A percentile compares a stretch with the other conserved stretches of the same genome.
These are phyloP conservation scores for Hypanus sabinus DNA, from an alignment of 2,113 vertebrate genomes.

Conservation along the genomic window DNA sequence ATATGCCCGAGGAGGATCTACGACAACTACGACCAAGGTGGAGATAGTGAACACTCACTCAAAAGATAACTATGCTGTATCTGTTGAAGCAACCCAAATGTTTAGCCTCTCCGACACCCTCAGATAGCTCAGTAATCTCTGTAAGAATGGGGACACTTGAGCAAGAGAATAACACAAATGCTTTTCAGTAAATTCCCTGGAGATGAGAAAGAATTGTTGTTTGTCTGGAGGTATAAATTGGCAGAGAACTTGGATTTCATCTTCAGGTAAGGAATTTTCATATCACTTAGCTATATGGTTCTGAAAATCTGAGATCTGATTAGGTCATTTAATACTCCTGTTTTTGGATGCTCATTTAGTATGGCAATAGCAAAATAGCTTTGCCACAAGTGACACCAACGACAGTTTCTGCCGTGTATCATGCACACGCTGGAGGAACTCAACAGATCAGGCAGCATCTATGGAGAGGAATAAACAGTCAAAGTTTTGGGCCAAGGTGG, in stretches of 20 bases:
- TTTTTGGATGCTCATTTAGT: neutral
- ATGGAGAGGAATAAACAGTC: no score
- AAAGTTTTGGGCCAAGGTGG: no score
- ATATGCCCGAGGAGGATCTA: neutral
- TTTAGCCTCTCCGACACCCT: neutral
- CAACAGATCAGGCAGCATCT: no score
- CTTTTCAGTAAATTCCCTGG: neutral
- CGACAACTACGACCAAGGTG: neutral
- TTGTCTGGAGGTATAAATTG: neutral
- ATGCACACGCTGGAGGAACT: no score
- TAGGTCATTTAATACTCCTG: neutral
- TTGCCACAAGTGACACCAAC: neutral
- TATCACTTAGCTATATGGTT: neutral
- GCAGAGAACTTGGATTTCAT: neutral
- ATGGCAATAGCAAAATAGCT: neutral
- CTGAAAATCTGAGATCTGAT: neutral
- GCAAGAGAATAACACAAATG: neutral
- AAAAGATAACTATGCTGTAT: neutral
- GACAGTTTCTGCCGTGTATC: neutral
- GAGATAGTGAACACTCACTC: neutral
- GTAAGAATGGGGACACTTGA: neutral
- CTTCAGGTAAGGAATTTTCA: neutral
- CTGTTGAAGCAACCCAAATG: neutral
- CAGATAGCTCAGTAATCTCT: neutral
- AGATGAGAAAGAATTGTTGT: no score